A percentile compares a stretch with the other conserved stretches of the same genome.
Conservation (phyloP, 2,113 vertebrate genomes). For the Triplophysa tibetana region DNA sequence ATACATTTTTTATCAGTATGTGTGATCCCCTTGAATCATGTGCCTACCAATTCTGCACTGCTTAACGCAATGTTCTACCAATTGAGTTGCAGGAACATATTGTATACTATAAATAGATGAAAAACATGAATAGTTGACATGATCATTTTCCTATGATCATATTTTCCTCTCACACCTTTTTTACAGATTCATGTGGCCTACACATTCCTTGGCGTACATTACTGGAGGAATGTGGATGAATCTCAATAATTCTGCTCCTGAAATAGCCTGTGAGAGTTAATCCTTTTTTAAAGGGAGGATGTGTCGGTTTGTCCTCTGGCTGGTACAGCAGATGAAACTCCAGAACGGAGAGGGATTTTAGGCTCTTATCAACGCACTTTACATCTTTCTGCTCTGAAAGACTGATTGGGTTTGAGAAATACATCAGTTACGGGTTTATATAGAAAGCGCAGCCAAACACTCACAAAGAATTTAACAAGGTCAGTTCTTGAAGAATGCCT, state of each 20-base stretch:
- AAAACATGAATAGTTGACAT: too few species aligned
- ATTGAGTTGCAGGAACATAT: too few species aligned
- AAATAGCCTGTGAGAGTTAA: conserved; percentile 36
- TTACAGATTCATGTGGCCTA: neutral
- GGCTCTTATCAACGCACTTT: conserved; percentile 18
- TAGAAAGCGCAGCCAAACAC: neutral
- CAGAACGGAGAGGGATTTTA: conserved; percentile 31
- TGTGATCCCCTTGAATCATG: too few species aligned
- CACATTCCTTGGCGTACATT: neutral
- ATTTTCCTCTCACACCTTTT: neutral
- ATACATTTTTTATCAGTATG: too few species aligned
- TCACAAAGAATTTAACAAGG: neutral
- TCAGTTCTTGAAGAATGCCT: neutral
- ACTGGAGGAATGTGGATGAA: conserved; percentile 12
- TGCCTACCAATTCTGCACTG: too few species aligned
- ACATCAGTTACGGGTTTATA: neutral
- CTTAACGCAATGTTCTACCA: too few species aligned
- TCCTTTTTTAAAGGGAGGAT: conserved; percentile 34
- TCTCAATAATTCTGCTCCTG: conserved; percentile 39
- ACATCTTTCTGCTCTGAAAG: neutral
- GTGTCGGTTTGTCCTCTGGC: conserved; percentile 17
- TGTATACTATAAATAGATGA: too few species aligned
- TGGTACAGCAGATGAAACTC: conserved; percentile 19
- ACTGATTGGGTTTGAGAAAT: neutral
- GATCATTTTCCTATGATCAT: neutral